Evolutionary conservation across 2,797 vertebrate genomes (phyloP).

Genomic region (Myripristis murdjan): DNA sequence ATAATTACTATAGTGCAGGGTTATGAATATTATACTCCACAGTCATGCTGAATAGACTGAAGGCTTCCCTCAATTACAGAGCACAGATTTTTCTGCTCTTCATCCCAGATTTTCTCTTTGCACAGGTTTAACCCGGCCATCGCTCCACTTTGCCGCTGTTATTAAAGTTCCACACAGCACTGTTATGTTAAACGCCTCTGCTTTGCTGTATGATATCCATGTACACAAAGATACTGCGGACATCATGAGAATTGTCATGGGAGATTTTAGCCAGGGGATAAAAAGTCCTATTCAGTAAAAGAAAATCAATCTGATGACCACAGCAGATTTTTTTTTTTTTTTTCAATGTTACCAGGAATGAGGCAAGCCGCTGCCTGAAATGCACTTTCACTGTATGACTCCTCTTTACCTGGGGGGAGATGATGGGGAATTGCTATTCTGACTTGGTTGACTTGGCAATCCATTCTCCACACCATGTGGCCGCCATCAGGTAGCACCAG

Average conservation of each 20-base stretch:
- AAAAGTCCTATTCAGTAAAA: conserved; percentile 30
- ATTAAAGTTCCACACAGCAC: conserved; percentile 20
- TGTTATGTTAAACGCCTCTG: conserved; percentile 17
- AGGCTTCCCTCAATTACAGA: neutral
- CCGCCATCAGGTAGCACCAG: conserved; percentile 18
- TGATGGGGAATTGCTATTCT: conserved; percentile 21
- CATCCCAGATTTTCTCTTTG: neutral
- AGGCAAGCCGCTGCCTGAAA: conserved; percentile 23
- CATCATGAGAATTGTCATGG: conserved; percentile 15
- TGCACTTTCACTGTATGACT: conserved; percentile 24
- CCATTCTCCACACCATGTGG: conserved; percentile 36
- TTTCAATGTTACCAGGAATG: conserved; percentile 5
- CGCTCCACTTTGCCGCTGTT: conserved; percentile 11
- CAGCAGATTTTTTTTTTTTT: conserved; percentile 11
- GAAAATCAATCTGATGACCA: neutral
- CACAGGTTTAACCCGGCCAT: conserved; percentile 4
- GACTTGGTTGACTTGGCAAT: conserved; percentile 45
- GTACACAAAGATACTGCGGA: conserved; percentile 26
- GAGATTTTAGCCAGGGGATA: conserved; percentile 38
- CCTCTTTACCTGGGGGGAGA: conserved; percentile 9
- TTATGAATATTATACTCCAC: neutral
- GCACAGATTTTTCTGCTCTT: conserved; percentile 7
- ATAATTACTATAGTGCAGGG: conserved; percentile 1
- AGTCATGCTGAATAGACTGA: neutral
- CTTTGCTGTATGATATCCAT: conserved; percentile 23